Conservation (phyloP, 1,140 invertebrate genomes). For the Drosophila carrolli region DNA sequence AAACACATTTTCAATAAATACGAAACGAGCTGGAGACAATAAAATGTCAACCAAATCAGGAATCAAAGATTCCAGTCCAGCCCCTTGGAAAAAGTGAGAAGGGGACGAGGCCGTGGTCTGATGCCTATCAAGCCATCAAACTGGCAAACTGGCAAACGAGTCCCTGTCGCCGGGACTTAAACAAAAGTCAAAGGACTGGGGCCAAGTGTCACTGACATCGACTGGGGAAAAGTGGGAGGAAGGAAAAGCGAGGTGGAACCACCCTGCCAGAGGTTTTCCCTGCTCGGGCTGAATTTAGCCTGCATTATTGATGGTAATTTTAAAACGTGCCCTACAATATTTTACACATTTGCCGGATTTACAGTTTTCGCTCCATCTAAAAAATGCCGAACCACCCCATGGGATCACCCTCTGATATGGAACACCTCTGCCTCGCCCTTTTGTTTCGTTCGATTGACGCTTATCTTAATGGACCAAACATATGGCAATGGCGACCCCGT, state of each 20-base stretch:
- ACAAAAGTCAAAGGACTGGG: slow-evolving; percentile 64
- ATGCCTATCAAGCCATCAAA: slow-evolving; percentile 82
- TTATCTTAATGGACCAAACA: slow-evolving; percentile 83
- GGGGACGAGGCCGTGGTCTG: slow-evolving; percentile 13
- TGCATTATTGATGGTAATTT: slow-evolving; percentile 82
- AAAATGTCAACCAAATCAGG: slow-evolving; percentile 71
- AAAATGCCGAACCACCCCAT: slow-evolving; percentile 13
- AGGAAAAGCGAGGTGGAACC: slow-evolving; percentile 23
- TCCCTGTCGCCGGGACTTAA: slow-evolving; percentile 50
- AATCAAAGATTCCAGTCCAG: slow-evolving; percentile 40
- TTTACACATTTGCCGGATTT: slow-evolving; percentile 82
- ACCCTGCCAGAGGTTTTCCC: slow-evolving; percentile 18
- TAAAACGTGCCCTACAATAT: slow-evolving; percentile 80
- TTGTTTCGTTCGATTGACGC: slow-evolving; percentile 78
- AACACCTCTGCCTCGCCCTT: slow-evolving; percentile 38
- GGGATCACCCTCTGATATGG: not conserved
- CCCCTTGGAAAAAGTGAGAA: slow-evolving; percentile 1
- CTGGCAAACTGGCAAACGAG: slow-evolving; percentile 74
- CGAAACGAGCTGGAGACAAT: slow-evolving; percentile 71
- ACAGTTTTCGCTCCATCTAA: slow-evolving; percentile 57
- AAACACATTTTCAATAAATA: slow-evolving; percentile 79
- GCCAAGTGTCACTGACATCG: slow-evolving; percentile 72
- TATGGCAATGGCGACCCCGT: slow-evolving; percentile 52
- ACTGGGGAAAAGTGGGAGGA: slow-evolving; percentile 13
- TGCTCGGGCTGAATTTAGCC: slow-evolving; percentile 26